A percentile compares a stretch with the other conserved stretches of the same genome.
Evolutionary conservation across 1,140 invertebrate species (phyloP).

Genomic region (Theocolax elegans): DNA sequence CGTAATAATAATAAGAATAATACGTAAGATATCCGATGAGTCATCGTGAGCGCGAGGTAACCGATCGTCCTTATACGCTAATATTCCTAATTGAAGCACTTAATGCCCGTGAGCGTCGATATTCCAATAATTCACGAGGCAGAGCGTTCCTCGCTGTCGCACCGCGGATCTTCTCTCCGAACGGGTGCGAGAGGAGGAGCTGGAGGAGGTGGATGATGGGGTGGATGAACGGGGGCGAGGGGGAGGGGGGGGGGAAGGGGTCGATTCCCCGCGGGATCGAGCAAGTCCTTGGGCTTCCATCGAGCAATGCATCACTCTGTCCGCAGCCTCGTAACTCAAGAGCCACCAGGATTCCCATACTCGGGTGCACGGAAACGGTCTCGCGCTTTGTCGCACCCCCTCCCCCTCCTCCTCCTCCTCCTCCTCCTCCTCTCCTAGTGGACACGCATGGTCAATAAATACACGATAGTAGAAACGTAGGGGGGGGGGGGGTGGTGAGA

Average conservation of each 20-base stretch:
- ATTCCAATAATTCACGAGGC: conserved; percentile 65
- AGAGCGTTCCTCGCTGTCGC: conserved; percentile 42
- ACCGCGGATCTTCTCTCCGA: conserved; percentile 54
- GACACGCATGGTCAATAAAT: conserved; percentile 63
- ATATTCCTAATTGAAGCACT: conserved; percentile 66
- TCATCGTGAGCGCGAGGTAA: too few relatives aligned
- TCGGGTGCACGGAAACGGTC: conserved; percentile 27
- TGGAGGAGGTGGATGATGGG: neutral
- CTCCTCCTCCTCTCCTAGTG: too few relatives aligned
- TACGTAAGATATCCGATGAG: too few relatives aligned
- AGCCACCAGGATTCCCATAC: neutral
- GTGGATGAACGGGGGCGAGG: conserved; percentile 60
- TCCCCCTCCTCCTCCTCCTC: too few relatives aligned
- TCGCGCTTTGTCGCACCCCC: conserved; percentile 43
- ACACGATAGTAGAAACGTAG: conserved; percentile 43
- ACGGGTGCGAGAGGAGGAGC: conserved; percentile 39
- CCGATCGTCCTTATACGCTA: too few relatives aligned
- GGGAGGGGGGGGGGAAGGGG: conserved; percentile 24
- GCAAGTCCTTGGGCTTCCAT: conserved; percentile 61
- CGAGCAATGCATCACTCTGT: conserved; percentile 67
- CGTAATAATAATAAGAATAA: too few relatives aligned
- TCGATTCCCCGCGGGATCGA: conserved; percentile 59
- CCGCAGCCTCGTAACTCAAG: conserved; percentile 65
- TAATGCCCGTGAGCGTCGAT: conserved; percentile 64
- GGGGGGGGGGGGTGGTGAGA: conserved; percentile 41